Evolutionary conservation across 2,888 invertebrate species (phyloP).

Genomic region (Lasioglossum villosulum): DNA sequence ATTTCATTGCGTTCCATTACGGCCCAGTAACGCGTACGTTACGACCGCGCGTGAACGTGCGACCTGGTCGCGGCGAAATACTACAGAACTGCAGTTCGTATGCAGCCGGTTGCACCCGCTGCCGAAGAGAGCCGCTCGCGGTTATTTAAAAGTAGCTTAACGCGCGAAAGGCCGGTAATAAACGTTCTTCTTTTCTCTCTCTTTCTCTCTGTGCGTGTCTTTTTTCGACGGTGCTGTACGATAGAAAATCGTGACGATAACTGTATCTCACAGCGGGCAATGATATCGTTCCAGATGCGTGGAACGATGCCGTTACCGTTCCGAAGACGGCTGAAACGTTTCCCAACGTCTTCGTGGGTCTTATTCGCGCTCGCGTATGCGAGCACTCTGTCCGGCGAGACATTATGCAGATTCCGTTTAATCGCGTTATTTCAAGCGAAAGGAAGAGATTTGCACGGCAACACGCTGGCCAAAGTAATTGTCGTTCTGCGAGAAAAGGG

Average conservation of each 20-base stretch:
- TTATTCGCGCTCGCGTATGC: slow-evolving; percentile 35
- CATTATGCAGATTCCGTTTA: slow-evolving; percentile 62
- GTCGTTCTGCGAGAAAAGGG: slow-evolving; percentile 38
- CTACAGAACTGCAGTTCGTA: not conserved
- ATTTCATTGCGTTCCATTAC: slow-evolving; percentile 24
- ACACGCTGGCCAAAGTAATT: slow-evolving; percentile 28
- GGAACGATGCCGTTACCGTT: slow-evolving; percentile 43
- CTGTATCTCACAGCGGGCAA: slow-evolving; percentile 23
- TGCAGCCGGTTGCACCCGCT: not conserved
- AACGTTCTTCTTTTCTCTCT: not conserved
- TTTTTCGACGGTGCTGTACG: not conserved
- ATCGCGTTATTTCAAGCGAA: slow-evolving; percentile 48
- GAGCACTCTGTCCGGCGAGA: slow-evolving; percentile 11
- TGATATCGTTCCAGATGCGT: slow-evolving; percentile 41
- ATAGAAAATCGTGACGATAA: slow-evolving; percentile 33
- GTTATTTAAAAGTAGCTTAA: slow-evolving; percentile 12
- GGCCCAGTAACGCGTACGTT: not conserved
- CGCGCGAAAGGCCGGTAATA: not conserved
- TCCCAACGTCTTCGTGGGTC: slow-evolving; percentile 39
- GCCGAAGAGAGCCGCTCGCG: not conserved
- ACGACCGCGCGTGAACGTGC: slow-evolving; percentile 25
- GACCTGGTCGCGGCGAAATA: not conserved
- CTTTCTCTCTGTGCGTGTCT: not conserved
- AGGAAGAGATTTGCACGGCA: slow-evolving; percentile 31
- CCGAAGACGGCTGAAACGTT: slow-evolving; percentile 26